Evolutionary conservation across 2,797 vertebrate species (phyloP).

Genomic region (Acomys russatus): DNA sequence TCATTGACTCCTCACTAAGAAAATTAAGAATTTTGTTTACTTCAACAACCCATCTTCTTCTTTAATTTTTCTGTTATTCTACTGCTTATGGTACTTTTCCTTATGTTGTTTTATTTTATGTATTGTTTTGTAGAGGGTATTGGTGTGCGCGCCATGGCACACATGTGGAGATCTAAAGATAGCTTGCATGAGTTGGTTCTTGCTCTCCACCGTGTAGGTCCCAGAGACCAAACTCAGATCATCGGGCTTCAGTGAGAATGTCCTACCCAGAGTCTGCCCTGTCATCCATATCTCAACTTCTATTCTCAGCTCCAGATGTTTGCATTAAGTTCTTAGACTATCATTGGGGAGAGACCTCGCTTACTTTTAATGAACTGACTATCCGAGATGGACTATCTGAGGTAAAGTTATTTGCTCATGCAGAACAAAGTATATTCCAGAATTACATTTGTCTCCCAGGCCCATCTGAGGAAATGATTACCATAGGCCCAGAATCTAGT

Average conservation of each 20-base stretch:
- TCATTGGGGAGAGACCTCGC: conserved; percentile 28
- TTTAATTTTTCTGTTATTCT: background rate
- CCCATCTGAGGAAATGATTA: background rate
- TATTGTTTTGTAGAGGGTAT: background rate
- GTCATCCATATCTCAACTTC: background rate
- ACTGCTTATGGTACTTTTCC: background rate
- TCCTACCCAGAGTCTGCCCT: background rate
- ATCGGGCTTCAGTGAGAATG: background rate
- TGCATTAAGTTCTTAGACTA: background rate
- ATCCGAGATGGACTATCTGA: conserved; percentile 28
- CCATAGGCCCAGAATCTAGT: background rate
- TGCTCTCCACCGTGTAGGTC: background rate
- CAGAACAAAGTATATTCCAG: background rate
- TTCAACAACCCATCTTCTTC: background rate
- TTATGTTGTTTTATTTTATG: background rate
- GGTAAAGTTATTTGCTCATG: background rate
- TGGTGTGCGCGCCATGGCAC: background rate
- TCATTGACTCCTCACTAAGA: conserved; percentile 12
- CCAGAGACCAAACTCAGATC: background rate
- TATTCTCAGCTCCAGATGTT: background rate
- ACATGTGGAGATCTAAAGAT: background rate
- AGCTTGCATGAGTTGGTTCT: background rate
- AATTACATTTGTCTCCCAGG: conserved; percentile 13
- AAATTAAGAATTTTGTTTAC: conserved; percentile 2
- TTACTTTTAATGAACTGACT: conserved; percentile 2